Conservation (phyloP, 2,888 invertebrate genomes). For the Dioctria linearis region DNA sequence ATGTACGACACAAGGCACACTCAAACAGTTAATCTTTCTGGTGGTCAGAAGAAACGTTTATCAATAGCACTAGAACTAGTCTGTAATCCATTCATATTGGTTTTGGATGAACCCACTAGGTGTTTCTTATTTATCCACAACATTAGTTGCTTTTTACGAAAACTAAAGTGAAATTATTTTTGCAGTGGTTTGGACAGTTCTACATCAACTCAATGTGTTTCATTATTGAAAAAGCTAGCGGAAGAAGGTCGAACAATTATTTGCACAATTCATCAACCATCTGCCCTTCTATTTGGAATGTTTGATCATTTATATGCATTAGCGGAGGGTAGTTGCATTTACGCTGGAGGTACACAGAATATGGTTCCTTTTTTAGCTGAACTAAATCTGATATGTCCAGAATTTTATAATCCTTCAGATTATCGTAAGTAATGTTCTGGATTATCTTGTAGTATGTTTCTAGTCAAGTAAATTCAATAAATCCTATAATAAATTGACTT, state of each 20-base stretch:
- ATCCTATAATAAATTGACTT: not conserved
- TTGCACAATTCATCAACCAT: constrained; percentile 93
- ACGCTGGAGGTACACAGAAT: constrained; percentile 83
- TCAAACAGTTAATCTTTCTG: constrained; percentile 82
- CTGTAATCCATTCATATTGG: constrained; percentile 92
- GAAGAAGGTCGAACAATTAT: constrained; percentile 88
- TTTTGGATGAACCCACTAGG: constrained; percentile 96
- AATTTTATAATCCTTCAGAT: constrained; percentile 93
- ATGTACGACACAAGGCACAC: constrained; percentile 79
- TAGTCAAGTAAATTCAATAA: not conserved
- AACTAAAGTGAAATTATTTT: not conserved
- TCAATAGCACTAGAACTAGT: constrained; percentile 92
- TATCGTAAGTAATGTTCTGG: constrained; percentile 77
- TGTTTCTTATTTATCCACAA: constrained; percentile 65
- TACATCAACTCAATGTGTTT: constrained; percentile 86
- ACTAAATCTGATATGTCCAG: constrained; percentile 83
- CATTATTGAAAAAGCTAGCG: constrained; percentile 85
- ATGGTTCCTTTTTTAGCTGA: constrained; percentile 84
- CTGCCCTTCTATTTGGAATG: constrained; percentile 87
- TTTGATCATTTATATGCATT: constrained; percentile 91
- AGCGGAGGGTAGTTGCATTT: constrained; percentile 84
- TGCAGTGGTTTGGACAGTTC: constrained; percentile 85
- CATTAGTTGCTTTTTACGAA: not conserved
- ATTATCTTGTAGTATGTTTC: not conserved
- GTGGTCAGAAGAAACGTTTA: constrained; percentile 91